Base-by-base conservation (phyloP, 2,797 vertebrate species). In the Darevskia nairensis region DNA sequence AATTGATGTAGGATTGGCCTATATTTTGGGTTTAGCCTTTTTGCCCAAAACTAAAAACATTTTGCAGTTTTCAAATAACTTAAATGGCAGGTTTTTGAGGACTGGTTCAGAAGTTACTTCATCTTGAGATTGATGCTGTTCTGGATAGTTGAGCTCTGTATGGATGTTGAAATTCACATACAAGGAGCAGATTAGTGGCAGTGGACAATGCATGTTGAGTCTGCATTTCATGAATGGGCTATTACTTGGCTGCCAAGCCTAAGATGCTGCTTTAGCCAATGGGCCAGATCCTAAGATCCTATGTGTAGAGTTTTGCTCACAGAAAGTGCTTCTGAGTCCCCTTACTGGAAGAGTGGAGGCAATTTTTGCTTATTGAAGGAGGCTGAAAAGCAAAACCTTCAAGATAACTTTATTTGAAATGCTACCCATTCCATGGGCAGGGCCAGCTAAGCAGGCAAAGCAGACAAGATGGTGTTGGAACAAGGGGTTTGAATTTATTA, bases 21-120 rank as follows among this genome's bases (percentile, higher is more conserved):
- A 39, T 23, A 86, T 89, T 5, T 89, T 89, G 78, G n/a, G 84
- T 10, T 76, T 59, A 85, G 15, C 1, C 41, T 86, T 80, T 23
- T 41, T 72, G 17, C 6, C 5, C 19, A 77, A 0, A 74, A 35
- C 68, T 15, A 32, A 39, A 50, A 72, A 71, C 25, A 50, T 83
- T 32, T 1, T 77, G 1, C 55, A 25, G 27, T 13, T 77, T 27
- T 88, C 46, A 83, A 59, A 27, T 41, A 88, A 17, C 8, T 80
- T 41, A 78, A 4, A 83, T 29, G 46, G 41, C 4, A 11, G 32
- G 66, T 23, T 76, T 44, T 27, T 66, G 59, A 35, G 59, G 17
- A 2, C 25, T 71, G 9, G 66, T 80, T 79, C 41, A n/a, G 69
- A 87, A 87, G 69, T 27, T 46, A 44, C 5, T 82, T 87, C 39